Evolutionary conservation across 2,888 invertebrate genomes (phyloP).

Genomic region (Phyto melanocephala): DNA sequence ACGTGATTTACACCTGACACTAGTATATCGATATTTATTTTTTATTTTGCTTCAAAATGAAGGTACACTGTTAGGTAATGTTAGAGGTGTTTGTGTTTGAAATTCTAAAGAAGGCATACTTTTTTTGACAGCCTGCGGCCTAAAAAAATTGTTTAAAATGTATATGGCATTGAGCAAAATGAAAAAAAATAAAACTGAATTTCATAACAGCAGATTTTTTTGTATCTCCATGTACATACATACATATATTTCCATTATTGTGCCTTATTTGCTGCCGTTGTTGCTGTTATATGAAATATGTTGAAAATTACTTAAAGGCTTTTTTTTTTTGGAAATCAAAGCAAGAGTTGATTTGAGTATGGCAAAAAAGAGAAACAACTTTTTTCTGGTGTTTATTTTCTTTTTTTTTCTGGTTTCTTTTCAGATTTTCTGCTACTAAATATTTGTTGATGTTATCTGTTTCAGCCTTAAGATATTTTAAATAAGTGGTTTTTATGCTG

Average conservation of each 20-base stretch:
- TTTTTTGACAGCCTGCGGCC: conserved; percentile 1
- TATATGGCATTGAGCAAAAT: not conserved
- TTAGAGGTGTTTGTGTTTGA: not conserved
- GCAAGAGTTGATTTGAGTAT: not conserved
- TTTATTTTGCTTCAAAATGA: not conserved
- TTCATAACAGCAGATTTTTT: not conserved
- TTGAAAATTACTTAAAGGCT: conserved; percentile 46
- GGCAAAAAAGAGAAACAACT: not conserved
- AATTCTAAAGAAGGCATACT: not conserved
- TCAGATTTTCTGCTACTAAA: conserved; percentile 4
- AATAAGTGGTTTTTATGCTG: not conserved
- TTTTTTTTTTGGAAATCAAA: not conserved
- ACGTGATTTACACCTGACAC: not conserved
- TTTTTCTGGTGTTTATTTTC: not conserved
- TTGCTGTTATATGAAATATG: conserved; percentile 14
- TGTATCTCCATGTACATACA: not conserved
- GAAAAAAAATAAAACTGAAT: not conserved
- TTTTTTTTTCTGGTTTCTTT: not conserved
- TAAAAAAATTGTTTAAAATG: conserved; percentile 14
- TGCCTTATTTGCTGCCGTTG: not conserved
- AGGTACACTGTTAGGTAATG: not conserved
- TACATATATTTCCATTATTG: not conserved
- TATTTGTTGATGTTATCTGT: conserved; percentile 21
- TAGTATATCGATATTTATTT: not conserved
- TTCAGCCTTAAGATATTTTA: conserved; percentile 26